Evolutionary conservation across 2,888 invertebrate genomes (phyloP).

Genomic region (Mythimna albipuncta): DNA sequence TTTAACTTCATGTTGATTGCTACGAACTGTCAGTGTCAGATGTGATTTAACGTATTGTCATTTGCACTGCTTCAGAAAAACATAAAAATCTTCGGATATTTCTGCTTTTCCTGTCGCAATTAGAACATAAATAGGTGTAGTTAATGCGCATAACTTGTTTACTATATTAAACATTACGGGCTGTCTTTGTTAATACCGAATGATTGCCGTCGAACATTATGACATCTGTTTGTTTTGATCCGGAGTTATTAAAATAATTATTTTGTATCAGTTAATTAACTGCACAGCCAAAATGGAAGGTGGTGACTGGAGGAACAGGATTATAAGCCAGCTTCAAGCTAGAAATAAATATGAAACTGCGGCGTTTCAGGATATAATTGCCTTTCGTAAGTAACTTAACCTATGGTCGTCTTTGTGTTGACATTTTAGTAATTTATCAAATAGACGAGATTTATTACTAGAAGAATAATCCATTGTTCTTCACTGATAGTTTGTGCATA

Average conservation of each 20-base stretch:
- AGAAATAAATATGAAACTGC: conserved; percentile 94
- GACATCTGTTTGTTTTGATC: conserved; percentile 87
- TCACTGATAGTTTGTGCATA: conserved; percentile 45
- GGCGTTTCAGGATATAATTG: conserved; percentile 95
- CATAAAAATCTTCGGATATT: conserved; percentile 49
- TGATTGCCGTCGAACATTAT: conserved; percentile 67
- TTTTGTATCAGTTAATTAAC: conserved; percentile 67
- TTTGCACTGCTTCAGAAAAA: conserved; percentile 47
- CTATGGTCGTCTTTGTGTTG: conserved; percentile 73
- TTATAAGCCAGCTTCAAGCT: conserved; percentile 93
- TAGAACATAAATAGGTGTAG: conserved; percentile 21
- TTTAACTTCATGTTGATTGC: background rate
- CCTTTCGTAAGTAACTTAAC: conserved; percentile 94
- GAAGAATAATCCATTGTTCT: conserved; percentile 66
- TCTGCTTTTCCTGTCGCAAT: conserved; percentile 40
- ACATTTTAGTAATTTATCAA: conserved; percentile 59
- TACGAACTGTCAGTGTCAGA: conserved; percentile 55
- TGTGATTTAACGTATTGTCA: conserved; percentile 58
- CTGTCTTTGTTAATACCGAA: conserved; percentile 23
- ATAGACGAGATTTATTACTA: conserved; percentile 63
- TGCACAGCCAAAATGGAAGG: conserved; percentile 82
- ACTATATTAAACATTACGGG: conserved; percentile 6
- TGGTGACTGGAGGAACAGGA: conserved; percentile 92
- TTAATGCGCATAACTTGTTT: conserved; percentile 30
- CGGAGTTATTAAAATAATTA: conserved; percentile 67